Evolutionary conservation across 2,113 vertebrate species (phyloP).

Genomic region (Monopterus albus): DNA sequence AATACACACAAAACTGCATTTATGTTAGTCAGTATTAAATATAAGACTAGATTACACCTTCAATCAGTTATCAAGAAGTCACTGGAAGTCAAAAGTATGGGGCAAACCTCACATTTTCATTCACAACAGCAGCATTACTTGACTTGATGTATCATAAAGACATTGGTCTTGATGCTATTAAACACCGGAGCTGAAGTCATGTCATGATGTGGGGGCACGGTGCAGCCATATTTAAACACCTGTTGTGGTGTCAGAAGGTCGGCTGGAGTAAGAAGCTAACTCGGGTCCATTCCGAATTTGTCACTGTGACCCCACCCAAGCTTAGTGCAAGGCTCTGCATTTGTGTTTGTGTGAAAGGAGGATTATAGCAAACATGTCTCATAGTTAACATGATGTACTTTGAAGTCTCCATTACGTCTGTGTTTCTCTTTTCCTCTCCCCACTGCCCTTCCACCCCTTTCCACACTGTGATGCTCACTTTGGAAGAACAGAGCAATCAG

Average conservation of each 20-base stretch:
- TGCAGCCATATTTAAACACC: neutral
- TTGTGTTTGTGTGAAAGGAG: neutral
- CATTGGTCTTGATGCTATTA: too few relatives aligned
- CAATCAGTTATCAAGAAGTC: neutral
- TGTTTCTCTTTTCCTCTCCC: neutral
- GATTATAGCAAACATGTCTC: neutral
- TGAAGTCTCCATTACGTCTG: neutral
- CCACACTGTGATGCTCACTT: slow-evolving; percentile 80
- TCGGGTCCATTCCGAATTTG: neutral
- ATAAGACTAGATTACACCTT: neutral
- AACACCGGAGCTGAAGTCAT: too few relatives aligned
- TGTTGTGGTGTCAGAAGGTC: neutral
- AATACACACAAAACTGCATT: neutral
- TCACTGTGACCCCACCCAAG: neutral
- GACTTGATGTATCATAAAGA: too few relatives aligned
- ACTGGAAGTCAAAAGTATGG: neutral
- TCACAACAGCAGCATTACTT: too few relatives aligned
- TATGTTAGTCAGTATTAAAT: neutral
- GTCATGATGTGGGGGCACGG: too few relatives aligned
- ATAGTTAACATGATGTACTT: slow-evolving; percentile 32
- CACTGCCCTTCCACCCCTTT: slow-evolving; percentile 47
- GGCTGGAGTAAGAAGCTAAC: neutral
- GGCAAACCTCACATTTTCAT: neutral
- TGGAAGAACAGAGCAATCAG: slow-evolving; percentile 68
- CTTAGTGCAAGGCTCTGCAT: neutral